Conservation (phyloP, 2,888 invertebrate species). For the Sarcophaga caerulescens region DNA sequence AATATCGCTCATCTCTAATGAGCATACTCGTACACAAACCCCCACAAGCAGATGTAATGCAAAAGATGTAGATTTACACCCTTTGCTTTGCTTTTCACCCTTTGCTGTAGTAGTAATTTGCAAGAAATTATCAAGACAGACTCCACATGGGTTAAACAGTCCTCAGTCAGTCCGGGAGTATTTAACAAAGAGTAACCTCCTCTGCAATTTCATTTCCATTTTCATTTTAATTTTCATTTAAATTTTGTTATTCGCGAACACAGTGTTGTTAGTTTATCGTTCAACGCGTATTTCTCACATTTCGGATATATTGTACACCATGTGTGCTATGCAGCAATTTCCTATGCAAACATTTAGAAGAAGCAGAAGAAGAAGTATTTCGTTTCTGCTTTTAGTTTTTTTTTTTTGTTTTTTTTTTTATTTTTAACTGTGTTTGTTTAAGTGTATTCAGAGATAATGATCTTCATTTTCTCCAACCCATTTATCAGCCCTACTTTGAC, state of each 20-base stretch:
- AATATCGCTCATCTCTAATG: no score
- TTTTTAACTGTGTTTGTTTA: conserved; percentile 52
- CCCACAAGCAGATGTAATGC: conserved; percentile 23
- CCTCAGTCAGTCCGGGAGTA: not conserved
- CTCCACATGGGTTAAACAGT: conserved; percentile 61
- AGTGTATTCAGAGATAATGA: conserved; percentile 62
- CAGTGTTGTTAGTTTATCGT: conserved; percentile 65
- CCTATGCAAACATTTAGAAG: not conserved
- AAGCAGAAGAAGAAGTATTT: not conserved
- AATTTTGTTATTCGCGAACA: conserved; percentile 60
- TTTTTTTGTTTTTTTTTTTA: no score
- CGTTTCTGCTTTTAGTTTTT: not conserved
- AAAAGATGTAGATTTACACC: conserved; percentile 44
- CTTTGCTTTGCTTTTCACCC: not conserved
- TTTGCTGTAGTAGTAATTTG: conserved; percentile 61
- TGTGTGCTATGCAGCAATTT: not conserved
- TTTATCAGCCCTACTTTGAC: conserved; percentile 69
- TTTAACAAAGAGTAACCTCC: conserved; percentile 59
- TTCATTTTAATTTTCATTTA: conserved; percentile 59
- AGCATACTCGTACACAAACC: conserved; percentile 2
- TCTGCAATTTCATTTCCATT: conserved; percentile 64
- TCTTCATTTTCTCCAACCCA: conserved; percentile 68
- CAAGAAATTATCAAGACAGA: conserved; percentile 65
- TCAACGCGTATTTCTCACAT: conserved; percentile 34
- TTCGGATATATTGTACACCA: not conserved